A percentile compares a stretch with the other conserved stretches of the same genome.
phyloP scores from a whole-genome alignment of 1,140 invertebrate genomes.

The Drosophila tsacasi region DNA sequence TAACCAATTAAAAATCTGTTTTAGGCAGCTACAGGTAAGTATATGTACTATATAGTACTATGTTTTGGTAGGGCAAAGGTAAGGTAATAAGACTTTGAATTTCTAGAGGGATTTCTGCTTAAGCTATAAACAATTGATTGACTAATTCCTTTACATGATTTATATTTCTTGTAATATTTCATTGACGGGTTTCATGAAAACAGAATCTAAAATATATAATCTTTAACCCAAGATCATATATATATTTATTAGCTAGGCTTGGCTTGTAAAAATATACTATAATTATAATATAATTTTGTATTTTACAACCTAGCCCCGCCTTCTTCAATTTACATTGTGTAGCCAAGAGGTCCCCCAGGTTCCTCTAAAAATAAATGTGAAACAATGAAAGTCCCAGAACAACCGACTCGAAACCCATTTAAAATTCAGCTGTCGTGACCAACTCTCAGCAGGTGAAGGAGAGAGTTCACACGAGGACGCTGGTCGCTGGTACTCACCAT shows the following conservation, averaged over 20 bases:
- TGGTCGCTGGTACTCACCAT: slow-evolving; percentile 88
- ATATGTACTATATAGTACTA: no score
- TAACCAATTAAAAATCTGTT: neutral
- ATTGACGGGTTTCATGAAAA: no score
- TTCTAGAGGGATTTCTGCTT: neutral
- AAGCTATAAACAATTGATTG: no score
- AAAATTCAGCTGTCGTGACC: slow-evolving; percentile 14
- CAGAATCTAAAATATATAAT: neutral
- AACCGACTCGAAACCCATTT: neutral
- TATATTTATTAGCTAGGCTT: neutral
- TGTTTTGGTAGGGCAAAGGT: no score
- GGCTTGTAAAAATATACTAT: slow-evolving; percentile 2
- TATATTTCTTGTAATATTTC: neutral
- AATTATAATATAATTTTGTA: neutral
- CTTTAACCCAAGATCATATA: neutral
- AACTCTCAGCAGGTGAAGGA: neutral
- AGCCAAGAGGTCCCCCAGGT: neutral
- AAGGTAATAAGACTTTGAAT: neutral
- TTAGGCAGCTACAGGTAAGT: neutral
- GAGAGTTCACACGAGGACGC: neutral
- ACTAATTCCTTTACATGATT: neutral
- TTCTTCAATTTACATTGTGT: neutral
- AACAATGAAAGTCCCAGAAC: neutral
- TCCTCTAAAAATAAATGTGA: neutral
- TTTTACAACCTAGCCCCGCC: neutral